Percentiles rank a stretch among this genome's conserved stretches.
These are phyloP conservation scores for Amphiura filiformis DNA, from an alignment of 35 echinoderm and acorn worm genomes.

Conservation along the genomic window DNA sequence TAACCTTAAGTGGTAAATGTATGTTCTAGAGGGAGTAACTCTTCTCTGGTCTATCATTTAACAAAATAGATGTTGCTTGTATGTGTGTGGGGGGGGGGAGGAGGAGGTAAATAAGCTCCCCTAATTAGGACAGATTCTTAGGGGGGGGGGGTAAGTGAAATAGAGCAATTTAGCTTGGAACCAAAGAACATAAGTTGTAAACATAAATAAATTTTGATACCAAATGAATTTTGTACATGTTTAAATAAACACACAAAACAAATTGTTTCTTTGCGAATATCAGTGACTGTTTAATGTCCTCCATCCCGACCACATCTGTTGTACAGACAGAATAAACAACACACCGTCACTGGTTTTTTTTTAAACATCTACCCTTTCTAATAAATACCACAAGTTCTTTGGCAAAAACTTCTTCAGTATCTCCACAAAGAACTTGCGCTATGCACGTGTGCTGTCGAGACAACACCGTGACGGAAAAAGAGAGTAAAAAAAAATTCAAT, in stretches of 20 bases:
- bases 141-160: too few relatives aligned
- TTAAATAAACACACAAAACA: background rate
- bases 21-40: too few relatives aligned
- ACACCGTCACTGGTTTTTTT: background rate
- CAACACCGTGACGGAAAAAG: conserved; percentile 2
- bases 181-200: too few relatives aligned
- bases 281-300: conserved; percentile 42
- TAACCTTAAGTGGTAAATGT: too few relatives aligned
- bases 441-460: background rate
- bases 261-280: conserved; percentile 30
- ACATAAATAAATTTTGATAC: too few relatives aligned
- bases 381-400: conserved; percentile 9
- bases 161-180: too few relatives aligned
- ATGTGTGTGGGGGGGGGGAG: too few relatives aligned
- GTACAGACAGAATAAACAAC: background rate
- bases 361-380: background rate
- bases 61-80: too few relatives aligned
- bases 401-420: background rate
- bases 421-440: conserved; percentile 6
- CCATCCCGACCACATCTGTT: background rate
- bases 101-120: too few relatives aligned
- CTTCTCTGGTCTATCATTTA: too few relatives aligned
- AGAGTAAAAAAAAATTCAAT: background rate
- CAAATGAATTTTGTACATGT: too few relatives aligned
- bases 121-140: too few relatives aligned